These are phyloP conservation scores for Isoperla grammatica DNA, from an alignment of 2,888 invertebrate genomes.

Conservation along the genomic window DNA sequence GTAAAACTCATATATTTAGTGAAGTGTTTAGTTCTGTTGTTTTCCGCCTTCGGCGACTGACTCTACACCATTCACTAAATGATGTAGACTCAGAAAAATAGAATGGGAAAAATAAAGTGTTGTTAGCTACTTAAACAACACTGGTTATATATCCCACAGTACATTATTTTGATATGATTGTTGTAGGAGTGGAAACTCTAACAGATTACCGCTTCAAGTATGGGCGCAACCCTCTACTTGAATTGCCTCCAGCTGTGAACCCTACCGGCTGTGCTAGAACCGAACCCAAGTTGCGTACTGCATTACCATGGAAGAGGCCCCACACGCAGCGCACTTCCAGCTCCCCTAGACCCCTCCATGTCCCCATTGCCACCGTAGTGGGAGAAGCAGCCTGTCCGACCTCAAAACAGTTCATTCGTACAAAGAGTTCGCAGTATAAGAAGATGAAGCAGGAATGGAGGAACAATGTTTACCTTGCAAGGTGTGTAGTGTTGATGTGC, in stretches of 20 bases:
- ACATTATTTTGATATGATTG: slow-evolving; percentile 28
- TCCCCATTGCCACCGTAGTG: slow-evolving; percentile 39
- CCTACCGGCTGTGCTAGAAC: slow-evolving; percentile 95
- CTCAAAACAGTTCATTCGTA: slow-evolving; percentile 96
- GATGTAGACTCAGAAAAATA: no score
- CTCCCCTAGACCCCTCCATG: slow-evolving; percentile 48
- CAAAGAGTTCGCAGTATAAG: slow-evolving; percentile 97
- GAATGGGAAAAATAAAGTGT: no score
- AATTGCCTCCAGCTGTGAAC: slow-evolving; percentile 94
- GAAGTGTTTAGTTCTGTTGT: no score
- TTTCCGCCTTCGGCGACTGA: no score
- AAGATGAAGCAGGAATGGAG: slow-evolving; percentile 99
- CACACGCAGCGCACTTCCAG: slow-evolving; percentile 75
- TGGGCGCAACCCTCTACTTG: slow-evolving; percentile 90
- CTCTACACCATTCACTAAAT: no score
- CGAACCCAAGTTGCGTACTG: slow-evolving; percentile 76
- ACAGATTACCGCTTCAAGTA: slow-evolving; percentile 96
- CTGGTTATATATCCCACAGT: not conserved
- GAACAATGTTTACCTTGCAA: slow-evolving; percentile 92
- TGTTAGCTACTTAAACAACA: no score
- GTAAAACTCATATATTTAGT: no score
- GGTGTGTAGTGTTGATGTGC: slow-evolving; percentile 46
- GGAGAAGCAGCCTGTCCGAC: slow-evolving; percentile 84
- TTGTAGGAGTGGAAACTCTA: slow-evolving; percentile 86
- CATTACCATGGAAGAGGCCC: slow-evolving; percentile 74